Percentiles rank a stretch among this genome's conserved stretches.
These are phyloP conservation scores for Lates calcarifer DNA, from an alignment of 2,113 vertebrate genomes.

Conservation along the genomic window DNA sequence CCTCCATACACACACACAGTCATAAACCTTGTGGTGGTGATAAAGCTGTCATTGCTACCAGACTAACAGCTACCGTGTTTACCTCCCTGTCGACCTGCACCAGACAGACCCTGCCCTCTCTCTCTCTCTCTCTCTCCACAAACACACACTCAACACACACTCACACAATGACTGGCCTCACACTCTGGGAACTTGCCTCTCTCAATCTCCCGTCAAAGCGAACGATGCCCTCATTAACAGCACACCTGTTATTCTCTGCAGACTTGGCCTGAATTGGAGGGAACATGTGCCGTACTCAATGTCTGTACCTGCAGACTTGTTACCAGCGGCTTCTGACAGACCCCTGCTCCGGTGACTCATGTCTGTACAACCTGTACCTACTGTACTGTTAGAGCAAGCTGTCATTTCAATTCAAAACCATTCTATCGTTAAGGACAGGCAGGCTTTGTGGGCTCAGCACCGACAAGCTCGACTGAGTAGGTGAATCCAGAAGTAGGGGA, in stretches of 20 bases:
- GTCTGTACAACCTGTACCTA: slow-evolving; percentile 13
- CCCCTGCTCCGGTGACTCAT: slow-evolving; percentile 48
- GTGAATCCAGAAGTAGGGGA: slow-evolving; percentile 5
- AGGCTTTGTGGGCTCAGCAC: slow-evolving; percentile 16
- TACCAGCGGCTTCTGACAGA: slow-evolving; percentile 40
- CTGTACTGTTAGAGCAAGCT: slow-evolving; percentile 28
- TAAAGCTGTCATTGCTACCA: slow-evolving; percentile 71
- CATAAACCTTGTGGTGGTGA: slow-evolving; percentile 60
- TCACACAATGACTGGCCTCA: slow-evolving; percentile 15
- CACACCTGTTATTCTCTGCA: slow-evolving; percentile 72
- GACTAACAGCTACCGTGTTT: slow-evolving; percentile 65
- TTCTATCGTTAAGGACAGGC: slow-evolving; percentile 2
- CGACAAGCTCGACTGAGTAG: background rate
- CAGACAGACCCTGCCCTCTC: slow-evolving; percentile 49
- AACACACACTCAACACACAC: slow-evolving; percentile 7
- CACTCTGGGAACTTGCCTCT: slow-evolving; percentile 30
- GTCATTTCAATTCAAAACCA: slow-evolving; percentile 30
- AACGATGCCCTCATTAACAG: slow-evolving; percentile 63
- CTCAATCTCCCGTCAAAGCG: slow-evolving; percentile 34
- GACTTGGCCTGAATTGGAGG: slow-evolving; percentile 60
- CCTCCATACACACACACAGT: slow-evolving; percentile 19
- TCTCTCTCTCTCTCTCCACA: background rate
- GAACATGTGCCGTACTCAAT: slow-evolving; percentile 25
- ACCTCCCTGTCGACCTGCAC: slow-evolving; percentile 55
- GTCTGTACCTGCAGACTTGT: slow-evolving; percentile 60